Evolutionary conservation across 2,113 vertebrate species (phyloP).

Genomic region (Natator depressus): DNA sequence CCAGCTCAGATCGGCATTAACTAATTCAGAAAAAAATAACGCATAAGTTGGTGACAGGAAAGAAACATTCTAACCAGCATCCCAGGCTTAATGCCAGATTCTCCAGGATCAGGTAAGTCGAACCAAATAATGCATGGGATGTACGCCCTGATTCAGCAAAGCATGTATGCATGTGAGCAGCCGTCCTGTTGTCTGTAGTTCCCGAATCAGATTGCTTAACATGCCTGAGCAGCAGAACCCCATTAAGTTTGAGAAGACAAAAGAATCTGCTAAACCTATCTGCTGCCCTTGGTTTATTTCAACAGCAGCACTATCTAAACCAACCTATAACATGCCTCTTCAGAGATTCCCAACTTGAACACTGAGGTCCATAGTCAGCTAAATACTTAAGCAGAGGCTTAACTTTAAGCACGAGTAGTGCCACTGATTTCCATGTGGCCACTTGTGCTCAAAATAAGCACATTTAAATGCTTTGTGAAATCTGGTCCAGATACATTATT

Average conservation of each 20-base stretch:
- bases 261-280: background rate
- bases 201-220: background rate
- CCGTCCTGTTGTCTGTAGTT: background rate
- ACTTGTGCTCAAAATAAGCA: background rate
- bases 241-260: background rate
- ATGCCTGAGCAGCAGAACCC: background rate
- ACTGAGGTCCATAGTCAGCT: background rate
- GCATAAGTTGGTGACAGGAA: rapidly evolving
- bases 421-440: background rate
- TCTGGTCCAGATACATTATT: background rate
- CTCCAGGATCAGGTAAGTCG: background rate
- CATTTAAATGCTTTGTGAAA: conserved; percentile 31
- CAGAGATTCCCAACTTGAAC: background rate
- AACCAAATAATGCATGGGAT: background rate
- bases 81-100: background rate
- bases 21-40: background rate
- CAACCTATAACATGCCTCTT: background rate
- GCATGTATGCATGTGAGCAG: background rate
- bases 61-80: background rate
- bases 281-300: background rate
- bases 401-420: background rate
- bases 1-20: rapidly evolving
- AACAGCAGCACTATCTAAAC: background rate
- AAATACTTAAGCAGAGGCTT: background rate
- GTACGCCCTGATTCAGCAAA: background rate